A percentile compares a stretch with the other conserved stretches of the same genome.
phyloP scores from a whole-genome alignment of 2,888 invertebrate species.

The Prenolepis imparis region DNA sequence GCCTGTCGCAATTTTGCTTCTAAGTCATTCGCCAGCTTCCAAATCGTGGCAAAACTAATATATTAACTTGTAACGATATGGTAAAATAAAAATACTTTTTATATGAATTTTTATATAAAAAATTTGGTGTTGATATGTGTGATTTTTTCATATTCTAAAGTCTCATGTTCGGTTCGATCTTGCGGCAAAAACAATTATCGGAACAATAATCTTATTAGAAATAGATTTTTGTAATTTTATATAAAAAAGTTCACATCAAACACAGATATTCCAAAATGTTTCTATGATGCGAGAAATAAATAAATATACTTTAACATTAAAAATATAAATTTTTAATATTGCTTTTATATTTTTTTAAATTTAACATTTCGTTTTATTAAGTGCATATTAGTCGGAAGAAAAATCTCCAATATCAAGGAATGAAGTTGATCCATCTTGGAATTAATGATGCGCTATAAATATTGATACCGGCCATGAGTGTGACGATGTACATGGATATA shows the following conservation, averaged over 20 bases:
- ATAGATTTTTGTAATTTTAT: background rate
- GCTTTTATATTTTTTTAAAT: background rate
- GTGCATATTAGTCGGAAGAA: background rate
- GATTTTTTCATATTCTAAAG: background rate
- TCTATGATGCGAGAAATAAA: background rate
- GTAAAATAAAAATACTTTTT: background rate
- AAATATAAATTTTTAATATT: background rate
- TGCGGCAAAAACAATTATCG: background rate
- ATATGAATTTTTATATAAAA: background rate
- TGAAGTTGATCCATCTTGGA: conserved; percentile 59
- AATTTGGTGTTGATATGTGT: background rate
- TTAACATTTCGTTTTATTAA: background rate
- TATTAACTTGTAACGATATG: background rate
- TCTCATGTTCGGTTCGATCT: background rate
- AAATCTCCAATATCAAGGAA: conserved; percentile 48
- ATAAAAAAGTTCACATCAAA: background rate
- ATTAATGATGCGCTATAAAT: conserved; percentile 82
- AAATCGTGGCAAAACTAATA: background rate
- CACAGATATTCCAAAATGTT: background rate
- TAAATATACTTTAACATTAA: background rate
- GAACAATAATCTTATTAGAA: background rate
- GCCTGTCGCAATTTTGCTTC: conserved; percentile 17
- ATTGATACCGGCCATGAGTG: conserved; percentile 79
- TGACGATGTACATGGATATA: conserved; percentile 74
- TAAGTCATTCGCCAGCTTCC: conserved; percentile 11